Evolutionary conservation across 2,888 invertebrate species (phyloP).

Genomic region (Ceratothoa steindachneri): DNA sequence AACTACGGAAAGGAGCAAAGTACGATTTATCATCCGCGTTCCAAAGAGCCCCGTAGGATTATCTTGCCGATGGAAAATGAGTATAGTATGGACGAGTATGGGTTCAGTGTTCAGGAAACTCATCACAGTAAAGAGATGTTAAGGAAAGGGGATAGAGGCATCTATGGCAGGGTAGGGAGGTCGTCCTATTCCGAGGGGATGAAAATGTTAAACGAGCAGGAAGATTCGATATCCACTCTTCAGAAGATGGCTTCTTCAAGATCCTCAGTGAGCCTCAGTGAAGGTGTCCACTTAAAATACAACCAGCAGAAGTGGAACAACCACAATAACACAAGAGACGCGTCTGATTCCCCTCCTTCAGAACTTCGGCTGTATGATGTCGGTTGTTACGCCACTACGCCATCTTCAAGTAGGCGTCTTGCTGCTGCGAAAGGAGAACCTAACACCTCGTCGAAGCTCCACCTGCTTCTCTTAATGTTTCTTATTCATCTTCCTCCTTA

Average conservation of each 20-base stretch:
- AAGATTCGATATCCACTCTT: not conserved
- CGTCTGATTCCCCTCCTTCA: slow-evolving; percentile 71
- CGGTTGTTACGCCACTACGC: slow-evolving; percentile 90
- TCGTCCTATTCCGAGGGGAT: slow-evolving; percentile 7
- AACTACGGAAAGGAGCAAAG: not conserved
- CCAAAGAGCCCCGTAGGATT: not conserved
- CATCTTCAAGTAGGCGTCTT: slow-evolving; percentile 76
- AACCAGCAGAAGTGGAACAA: slow-evolving; percentile 66
- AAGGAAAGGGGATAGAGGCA: slow-evolving; percentile 14
- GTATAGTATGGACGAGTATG: slow-evolving; percentile 1
- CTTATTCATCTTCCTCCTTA: slow-evolving; percentile 15
- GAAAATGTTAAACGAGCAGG: not conserved
- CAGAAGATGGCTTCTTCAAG: not conserved
- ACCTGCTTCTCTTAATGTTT: slow-evolving; percentile 11
- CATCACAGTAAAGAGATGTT: not conserved
- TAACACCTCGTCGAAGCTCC: slow-evolving; percentile 38
- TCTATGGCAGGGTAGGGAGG: slow-evolving; percentile 19
- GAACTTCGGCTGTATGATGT: slow-evolving; percentile 92
- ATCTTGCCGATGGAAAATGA: slow-evolving; percentile 3
- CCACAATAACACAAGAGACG: slow-evolving; percentile 16
- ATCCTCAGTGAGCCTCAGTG: slow-evolving; percentile 5
- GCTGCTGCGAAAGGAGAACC: slow-evolving; percentile 32
- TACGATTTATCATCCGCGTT: not conserved
- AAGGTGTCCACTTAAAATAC: slow-evolving; percentile 64
- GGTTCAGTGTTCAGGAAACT: not conserved